Base-by-base conservation (phyloP, 2,888 invertebrate genomes). In the Phortica okadai region DNA sequence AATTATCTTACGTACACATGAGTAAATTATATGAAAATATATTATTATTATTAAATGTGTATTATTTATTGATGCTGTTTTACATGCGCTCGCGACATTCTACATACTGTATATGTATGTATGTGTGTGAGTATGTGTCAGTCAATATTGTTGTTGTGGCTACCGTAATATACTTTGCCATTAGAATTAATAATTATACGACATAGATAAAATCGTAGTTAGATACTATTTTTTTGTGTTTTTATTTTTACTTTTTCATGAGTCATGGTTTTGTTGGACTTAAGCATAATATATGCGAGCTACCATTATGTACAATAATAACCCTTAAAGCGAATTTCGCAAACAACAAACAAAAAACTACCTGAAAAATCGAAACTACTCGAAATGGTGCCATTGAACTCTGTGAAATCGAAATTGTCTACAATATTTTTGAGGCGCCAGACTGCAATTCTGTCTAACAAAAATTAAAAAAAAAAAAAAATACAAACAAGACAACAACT, bases 191-290 rank as follows among this genome's bases (percentile, higher is more conserved):
- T 80, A 81, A 78, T 74, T 73, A 74, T 85, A 80, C 85, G 80
- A 66, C 85, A 82, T 81, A 84, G 83, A 83, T 82, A 78, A 75
- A 80, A 83, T 74, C 72, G 77, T 76, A 66, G 73, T 73, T 66
- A 77, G 73, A 81, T 62, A 62, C 42, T n/a, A 41, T 41, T 66
- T 62, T 16, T 62, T 62, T 21, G 33, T 25, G 16, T 62, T 62
- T 21, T 33, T 25, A 6, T 62, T 62, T 62, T 21, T 33, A 10
- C 21, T 62, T 62, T 2, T 33, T 33, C 33, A 33, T 33, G 33
- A 33, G 33, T 33, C 33, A 33, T 33, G 33, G 33, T 33, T 33
- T 33, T 33, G 33, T 33, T 33, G 33, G 33, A 33, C 4, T 33
- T 33, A 33, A 33, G 33, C 33, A 33, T 33, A 33, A 33, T 33